A percentile compares a stretch with the other conserved stretches of the same genome.
phyloP scores from a whole-genome alignment of 2,113 vertebrate species.

The Taurulus bubalis region DNA sequence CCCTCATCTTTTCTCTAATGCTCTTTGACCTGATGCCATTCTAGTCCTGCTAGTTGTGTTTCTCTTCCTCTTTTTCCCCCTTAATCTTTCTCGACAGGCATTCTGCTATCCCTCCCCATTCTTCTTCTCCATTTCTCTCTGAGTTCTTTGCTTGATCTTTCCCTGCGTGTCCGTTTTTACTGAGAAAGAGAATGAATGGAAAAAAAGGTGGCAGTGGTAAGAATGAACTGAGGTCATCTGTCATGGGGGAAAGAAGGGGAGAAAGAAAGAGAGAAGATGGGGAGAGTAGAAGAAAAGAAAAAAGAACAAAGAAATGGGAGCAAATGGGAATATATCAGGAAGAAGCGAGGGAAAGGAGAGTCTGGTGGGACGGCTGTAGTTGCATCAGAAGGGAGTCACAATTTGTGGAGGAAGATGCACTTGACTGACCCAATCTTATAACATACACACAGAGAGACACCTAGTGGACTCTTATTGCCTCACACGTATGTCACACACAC shows the following conservation, averaged over 20 bases:
- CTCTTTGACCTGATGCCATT: constrained; percentile 49
- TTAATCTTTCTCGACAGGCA: constrained; percentile 5
- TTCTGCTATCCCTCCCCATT: neutral
- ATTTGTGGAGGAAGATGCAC: constrained; percentile 71
- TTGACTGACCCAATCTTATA: constrained; percentile 29
- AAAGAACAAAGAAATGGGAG: constrained; percentile 15
- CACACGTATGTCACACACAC: constrained; percentile 20
- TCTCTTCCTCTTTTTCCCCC: neutral
- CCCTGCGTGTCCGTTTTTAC: neutral
- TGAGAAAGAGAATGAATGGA: neutral
- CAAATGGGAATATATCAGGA: constrained; percentile 61
- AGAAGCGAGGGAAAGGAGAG: constrained; percentile 53
- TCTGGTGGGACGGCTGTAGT: neutral
- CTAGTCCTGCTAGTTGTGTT: constrained; percentile 2
- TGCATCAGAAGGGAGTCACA: constrained; percentile 73
- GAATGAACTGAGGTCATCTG: neutral
- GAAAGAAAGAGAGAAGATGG: neutral
- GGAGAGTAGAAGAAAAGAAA: neutral
- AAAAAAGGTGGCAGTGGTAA: neutral
- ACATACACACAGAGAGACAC: constrained; percentile 67
- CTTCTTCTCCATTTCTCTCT: neutral
- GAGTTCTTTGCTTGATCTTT: neutral
- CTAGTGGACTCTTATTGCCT: constrained; percentile 62
- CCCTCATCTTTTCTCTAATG: constrained; percentile 15
- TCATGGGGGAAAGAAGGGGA: neutral